Evolutionary conservation across 2,888 invertebrate species (phyloP).

Genomic region (Meganola albula): DNA sequence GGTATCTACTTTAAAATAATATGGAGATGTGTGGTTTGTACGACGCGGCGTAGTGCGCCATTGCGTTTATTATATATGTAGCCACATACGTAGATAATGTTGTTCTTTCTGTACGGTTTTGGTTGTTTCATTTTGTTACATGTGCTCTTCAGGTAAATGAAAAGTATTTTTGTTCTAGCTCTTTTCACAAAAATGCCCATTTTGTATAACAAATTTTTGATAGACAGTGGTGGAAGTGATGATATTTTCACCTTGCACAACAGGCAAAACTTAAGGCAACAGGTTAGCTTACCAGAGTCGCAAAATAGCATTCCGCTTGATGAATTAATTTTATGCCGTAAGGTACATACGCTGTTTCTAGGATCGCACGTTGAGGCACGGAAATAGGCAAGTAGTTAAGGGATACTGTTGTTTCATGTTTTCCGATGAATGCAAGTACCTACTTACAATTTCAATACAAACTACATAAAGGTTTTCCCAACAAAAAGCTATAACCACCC

Average conservation of each 20-base stretch:
- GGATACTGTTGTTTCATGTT: neutral
- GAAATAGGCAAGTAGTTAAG: neutral
- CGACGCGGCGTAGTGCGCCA: too few relatives aligned
- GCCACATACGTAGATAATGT: conserved; percentile 14
- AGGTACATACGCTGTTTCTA: too few relatives aligned
- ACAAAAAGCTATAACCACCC: conserved; percentile 46
- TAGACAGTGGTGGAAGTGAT: too few relatives aligned
- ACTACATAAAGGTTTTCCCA: conserved; percentile 34
- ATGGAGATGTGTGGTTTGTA: too few relatives aligned
- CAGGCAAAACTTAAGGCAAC: too few relatives aligned
- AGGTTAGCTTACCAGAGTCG: too few relatives aligned
- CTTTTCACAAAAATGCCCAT: conserved; percentile 15
- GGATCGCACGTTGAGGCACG: too few relatives aligned
- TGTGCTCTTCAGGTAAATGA: conserved; percentile 4
- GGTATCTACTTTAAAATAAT: too few relatives aligned
- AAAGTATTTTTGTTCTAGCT: conserved; percentile 12
- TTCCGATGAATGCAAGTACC: conserved; percentile 4
- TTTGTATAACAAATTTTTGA: too few relatives aligned
- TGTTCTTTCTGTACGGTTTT: conserved; percentile 11
- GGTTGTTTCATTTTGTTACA: conserved; percentile 12
- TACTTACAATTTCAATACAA: conserved; percentile 25
- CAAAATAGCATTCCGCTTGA: too few relatives aligned
- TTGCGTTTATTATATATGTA: conserved; percentile 9
- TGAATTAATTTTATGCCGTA: too few relatives aligned
- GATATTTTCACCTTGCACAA: too few relatives aligned